phyloP scores from a whole-genome alignment of 2,888 invertebrate genomes.

The Heliothis peltigera region DNA sequence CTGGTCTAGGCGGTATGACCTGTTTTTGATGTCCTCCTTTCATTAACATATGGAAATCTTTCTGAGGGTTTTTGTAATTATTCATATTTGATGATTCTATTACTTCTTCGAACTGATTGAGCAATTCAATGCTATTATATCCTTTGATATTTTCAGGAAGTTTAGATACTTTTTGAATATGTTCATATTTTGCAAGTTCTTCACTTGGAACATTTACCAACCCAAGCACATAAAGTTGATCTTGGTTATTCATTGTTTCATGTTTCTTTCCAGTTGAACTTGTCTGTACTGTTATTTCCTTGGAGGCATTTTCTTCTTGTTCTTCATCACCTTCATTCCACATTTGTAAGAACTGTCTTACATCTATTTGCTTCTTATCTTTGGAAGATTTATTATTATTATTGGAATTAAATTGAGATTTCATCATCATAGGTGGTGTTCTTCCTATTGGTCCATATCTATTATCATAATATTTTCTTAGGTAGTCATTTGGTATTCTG shows the following conservation, averaged over 20 bases:
- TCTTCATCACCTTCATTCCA: constrained; percentile 89
- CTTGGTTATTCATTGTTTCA: constrained; percentile 74
- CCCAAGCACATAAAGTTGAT: constrained; percentile 87
- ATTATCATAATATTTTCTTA: constrained; percentile 76
- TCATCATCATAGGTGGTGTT: constrained; percentile 66
- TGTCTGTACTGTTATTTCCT: constrained; percentile 69
- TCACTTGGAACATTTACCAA: constrained; percentile 86
- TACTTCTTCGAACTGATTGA: constrained; percentile 86
- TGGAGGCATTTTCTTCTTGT: constrained; percentile 70
- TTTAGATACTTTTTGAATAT: constrained; percentile 87
- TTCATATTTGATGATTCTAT: constrained; percentile 81
- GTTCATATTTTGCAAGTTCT: constrained; percentile 87
- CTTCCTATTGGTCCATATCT: constrained; percentile 72
- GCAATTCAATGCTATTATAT: constrained; percentile 84
- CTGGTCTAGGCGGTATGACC: constrained; percentile 74
- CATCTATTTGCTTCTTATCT: constrained; percentile 81
- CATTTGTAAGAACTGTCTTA: constrained; percentile 87
- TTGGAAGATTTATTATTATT: constrained; percentile 64
- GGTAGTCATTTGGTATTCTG: constrained; percentile 75
- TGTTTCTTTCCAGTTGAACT: constrained; percentile 65
- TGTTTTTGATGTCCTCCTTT: constrained; percentile 64
- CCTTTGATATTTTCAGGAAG: constrained; percentile 88
- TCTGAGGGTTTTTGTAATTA: constrained; percentile 67
- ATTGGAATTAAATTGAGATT: constrained; percentile 64
- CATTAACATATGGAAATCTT: constrained; percentile 64